These are phyloP conservation scores for Cosmia trapezina DNA, from an alignment of 2,888 invertebrate species.

Conservation along the genomic window DNA sequence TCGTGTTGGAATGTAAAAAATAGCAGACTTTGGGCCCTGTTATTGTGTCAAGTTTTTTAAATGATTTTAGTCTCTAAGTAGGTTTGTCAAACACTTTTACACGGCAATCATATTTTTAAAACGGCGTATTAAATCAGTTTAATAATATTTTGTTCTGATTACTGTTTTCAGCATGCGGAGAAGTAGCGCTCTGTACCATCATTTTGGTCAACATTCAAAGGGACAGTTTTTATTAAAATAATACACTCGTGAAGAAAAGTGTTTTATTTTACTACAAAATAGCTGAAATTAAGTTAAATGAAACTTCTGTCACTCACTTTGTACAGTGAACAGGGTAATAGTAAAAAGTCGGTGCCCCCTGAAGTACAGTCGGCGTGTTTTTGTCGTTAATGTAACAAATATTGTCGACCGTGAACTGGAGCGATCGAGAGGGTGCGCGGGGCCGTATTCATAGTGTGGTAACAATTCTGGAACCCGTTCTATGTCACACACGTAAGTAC, in stretches of 20 bases:
- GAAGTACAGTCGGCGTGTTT: conserved; percentile 63
- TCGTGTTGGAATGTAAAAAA: too few species aligned
- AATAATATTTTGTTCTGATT: too few species aligned
- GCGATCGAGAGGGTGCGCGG: conserved; percentile 67
- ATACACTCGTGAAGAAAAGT: neutral
- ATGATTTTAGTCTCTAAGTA: too few species aligned
- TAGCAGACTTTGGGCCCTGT: too few species aligned
- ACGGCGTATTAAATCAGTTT: too few species aligned
- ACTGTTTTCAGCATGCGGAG: too few species aligned
- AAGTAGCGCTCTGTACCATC: too few species aligned
- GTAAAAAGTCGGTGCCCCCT: conserved; percentile 44
- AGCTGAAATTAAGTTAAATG: neutral
- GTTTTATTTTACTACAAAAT: neutral
- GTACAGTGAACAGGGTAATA: neutral
- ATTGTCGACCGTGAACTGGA: conserved; percentile 79
- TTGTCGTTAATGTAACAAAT: conserved; percentile 81
- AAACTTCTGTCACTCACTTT: conserved; percentile 37
- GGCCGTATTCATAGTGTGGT: conserved; percentile 69
- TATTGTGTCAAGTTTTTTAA: too few species aligned
- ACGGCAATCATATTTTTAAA: too few species aligned
- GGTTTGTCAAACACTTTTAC: too few species aligned
- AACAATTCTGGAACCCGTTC: neutral
- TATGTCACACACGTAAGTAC: neutral
- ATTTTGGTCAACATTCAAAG: too few species aligned
- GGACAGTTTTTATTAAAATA: neutral